Base-by-base conservation (phyloP, 1,140 invertebrate species). In the Brachystomella parvula region DNA sequence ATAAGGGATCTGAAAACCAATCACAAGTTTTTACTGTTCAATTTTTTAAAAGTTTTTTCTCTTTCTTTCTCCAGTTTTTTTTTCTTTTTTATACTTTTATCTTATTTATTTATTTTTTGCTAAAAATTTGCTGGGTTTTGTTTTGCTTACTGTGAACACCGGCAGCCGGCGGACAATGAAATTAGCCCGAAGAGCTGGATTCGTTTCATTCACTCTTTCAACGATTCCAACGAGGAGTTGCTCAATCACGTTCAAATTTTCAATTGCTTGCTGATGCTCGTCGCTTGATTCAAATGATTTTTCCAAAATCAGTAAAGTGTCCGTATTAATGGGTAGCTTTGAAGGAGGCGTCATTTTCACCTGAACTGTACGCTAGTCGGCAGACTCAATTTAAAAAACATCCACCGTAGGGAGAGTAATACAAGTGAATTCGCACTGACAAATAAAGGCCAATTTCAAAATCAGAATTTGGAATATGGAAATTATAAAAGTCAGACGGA, bases 91-190 rank as follows among this genome's bases (percentile, higher is more conserved):
- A n/a, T n/a, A n/a, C n/a, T n/a, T n/a, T n/a, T n/a, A n/a, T n/a
- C n/a, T n/a, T n/a, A n/a, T n/a, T n/a, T n/a, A n/a, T n/a, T n/a
- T n/a, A 66, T 26, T 44, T 31, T n/a, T 19, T 17, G 57, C 1
- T 28, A 30, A 61, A 58, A 56, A 47, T 63, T 17, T 21, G 29
- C 28, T 58, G 31, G 47, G 39, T 17, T 9, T 6, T 21, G 33
- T 9, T 15, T 12, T 60, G 3, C 61, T 70, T 69, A 73, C 71
- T 6, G 62, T 65, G 44, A 66, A 73, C 26, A 57, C 67, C 0
- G 71, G 71, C 12, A 73, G 39, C 2, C 71, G 24, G 26, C 71
- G 26, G 2, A 73, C n/a, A 28, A 73, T 62, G 28, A 68, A 73
- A 24, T 63, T 67, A 6, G 64, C 33, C 26, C 24, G 32, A 24